Evolutionary conservation across 2,113 vertebrate species (phyloP).

Genomic region (Paracanthobrama guichenoti): DNA sequence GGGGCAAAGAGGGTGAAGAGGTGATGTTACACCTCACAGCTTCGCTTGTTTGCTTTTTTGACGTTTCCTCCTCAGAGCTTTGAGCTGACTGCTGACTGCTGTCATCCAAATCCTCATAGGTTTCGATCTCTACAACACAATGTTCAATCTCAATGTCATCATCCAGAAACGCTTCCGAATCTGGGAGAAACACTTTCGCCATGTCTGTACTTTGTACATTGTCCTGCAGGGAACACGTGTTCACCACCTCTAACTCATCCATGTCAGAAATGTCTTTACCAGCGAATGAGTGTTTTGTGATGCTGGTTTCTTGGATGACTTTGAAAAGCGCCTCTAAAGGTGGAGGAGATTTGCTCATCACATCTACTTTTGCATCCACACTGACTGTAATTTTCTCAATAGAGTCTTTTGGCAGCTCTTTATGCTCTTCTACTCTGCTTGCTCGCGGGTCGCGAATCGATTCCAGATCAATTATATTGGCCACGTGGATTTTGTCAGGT

Average conservation of each 20-base stretch:
- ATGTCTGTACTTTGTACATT: slow-evolving; percentile 31
- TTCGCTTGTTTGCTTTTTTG: slow-evolving; percentile 31
- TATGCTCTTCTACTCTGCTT: slow-evolving; percentile 42
- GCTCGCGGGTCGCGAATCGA: neutral
- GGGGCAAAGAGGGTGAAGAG: slow-evolving; percentile 45
- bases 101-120: slow-evolving; percentile 57
- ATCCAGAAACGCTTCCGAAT: slow-evolving; percentile 64
- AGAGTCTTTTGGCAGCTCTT: slow-evolving; percentile 34
- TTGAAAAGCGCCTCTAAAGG: slow-evolving; percentile 55
- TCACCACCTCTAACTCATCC: slow-evolving; percentile 48
- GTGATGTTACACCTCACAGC: slow-evolving; percentile 17
- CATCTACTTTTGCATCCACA: slow-evolving; percentile 32
- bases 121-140: slow-evolving; percentile 67
- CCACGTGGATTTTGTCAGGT: slow-evolving; percentile 32
- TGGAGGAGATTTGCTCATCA: slow-evolving; percentile 40
- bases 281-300: slow-evolving; percentile 48
- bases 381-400: slow-evolving; percentile 48
- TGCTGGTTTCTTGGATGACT: slow-evolving; percentile 56
- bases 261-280: slow-evolving; percentile 45
- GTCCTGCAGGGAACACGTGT: slow-evolving; percentile 46
- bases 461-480: slow-evolving; percentile 39
- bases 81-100: too few species aligned
- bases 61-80: slow-evolving; percentile 35
- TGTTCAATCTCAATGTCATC: slow-evolving; percentile 72
- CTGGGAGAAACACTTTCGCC: slow-evolving; percentile 49